Base-by-base conservation (phyloP, 2,113 vertebrate species). In the Anas platyrhynchos region DNA sequence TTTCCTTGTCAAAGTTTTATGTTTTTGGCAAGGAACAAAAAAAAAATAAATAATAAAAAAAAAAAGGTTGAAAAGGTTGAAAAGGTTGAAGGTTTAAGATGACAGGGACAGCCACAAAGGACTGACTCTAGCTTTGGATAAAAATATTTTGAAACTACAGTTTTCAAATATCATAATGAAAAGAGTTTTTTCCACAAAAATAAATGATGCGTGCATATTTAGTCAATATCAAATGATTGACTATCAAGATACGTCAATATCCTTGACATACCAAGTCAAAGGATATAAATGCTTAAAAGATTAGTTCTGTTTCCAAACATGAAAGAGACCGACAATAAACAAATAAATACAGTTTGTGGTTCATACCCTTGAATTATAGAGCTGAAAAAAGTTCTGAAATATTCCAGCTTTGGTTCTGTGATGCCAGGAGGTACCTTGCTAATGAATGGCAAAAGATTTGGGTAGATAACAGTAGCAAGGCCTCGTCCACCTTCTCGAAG, bases 391-490 rank as follows among this genome's bases (percentile, higher is more conserved):
- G 96, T 98, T 95, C 92, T 98, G 94, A 98, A 99, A 94, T 99
- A 99, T 65, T 99, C 98, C 96, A 99, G 48, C 72, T 97, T 97
- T 3, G 99, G 98, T 52, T 98, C 97, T 17, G 97, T 98, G 88
- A 99, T 76, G 12, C 98, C 97, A 92, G 95, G 93, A 43, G 99
- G 99, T 44, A 99, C 95, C 91, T 98, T 99, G 97, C 99, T 99
- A 91, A 99, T 97, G 66, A 99, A 98, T 0, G 99, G 99, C 95
- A 99, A 97, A 50, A 99, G 97, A 94, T 99, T 99, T 36, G 99
- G 99, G 90, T 99, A 98, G 32, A 99, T 98, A 11, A 98, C 66
- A 14, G 99, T 98, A 48, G 99, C 99, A 87, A 99, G 94, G 58
- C 99, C 99, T 83, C 97, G 98, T 56, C 99, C 99, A 10, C 99